These are phyloP conservation scores for Lithophane ornitopus DNA, from an alignment of 2,888 invertebrate species.

Conservation along the genomic window DNA sequence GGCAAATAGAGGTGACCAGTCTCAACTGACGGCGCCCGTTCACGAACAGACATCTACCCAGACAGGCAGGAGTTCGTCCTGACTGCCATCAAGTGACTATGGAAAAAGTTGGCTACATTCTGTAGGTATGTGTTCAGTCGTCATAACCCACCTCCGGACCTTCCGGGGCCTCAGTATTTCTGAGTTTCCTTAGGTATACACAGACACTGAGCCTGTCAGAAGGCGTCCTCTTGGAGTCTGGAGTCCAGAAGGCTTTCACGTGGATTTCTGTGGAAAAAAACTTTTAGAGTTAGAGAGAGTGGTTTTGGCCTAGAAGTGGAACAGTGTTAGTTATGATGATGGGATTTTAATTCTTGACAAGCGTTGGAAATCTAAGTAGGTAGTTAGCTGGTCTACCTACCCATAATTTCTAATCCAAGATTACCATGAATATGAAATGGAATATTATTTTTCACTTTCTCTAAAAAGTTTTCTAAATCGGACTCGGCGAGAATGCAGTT, in stretches of 20 bases:
- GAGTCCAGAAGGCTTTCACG: neutral
- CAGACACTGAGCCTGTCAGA: neutral
- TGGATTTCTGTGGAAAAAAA: neutral
- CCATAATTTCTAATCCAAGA: slow-evolving; percentile 51
- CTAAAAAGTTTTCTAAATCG: slow-evolving; percentile 50
- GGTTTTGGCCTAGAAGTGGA: neutral
- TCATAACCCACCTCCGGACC: neutral
- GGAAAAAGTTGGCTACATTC: neutral
- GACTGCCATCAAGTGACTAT: neutral
- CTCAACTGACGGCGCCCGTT: too few relatives aligned
- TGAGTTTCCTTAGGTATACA: neutral
- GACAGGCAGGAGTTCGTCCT: neutral
- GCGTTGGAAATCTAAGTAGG: slow-evolving; percentile 31
- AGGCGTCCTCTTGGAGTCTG: neutral
- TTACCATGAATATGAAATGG: slow-evolving; percentile 36
- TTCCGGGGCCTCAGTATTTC: neutral
- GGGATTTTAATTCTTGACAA: slow-evolving; percentile 31
- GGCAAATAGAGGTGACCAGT: too few relatives aligned
- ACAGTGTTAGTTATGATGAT: neutral
- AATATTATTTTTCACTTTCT: slow-evolving; percentile 55
- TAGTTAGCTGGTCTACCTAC: neutral
- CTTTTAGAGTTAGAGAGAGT: slow-evolving; percentile 1
- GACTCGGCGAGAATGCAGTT: slow-evolving; percentile 31
- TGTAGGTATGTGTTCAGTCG: neutral
- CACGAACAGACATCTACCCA: neutral